Evolutionary conservation across 1,140 invertebrate genomes (phyloP).

Genomic region (Chlorops oryzae): DNA sequence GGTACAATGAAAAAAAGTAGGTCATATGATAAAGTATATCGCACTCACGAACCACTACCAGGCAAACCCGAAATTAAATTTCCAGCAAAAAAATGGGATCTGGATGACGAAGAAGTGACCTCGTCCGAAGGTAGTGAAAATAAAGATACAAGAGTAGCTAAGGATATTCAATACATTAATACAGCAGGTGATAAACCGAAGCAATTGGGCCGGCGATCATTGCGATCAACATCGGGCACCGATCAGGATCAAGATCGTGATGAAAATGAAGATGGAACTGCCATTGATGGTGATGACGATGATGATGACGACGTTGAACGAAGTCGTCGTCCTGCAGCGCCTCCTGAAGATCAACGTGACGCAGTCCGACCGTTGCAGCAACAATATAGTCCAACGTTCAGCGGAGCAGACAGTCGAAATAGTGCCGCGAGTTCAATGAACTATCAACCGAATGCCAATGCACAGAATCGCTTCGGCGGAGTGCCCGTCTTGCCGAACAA

Average conservation of each 20-base stretch:
- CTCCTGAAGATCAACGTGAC: conserved; percentile 39
- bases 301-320: conserved; percentile 27
- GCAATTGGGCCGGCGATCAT: conserved; percentile 52
- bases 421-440: conserved; percentile 35
- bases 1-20: conserved; percentile 56
- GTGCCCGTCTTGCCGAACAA: conserved; percentile 41
- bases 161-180: conserved; percentile 54
- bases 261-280: conserved; percentile 32
- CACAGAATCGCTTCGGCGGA: conserved; percentile 39
- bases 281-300: conserved; percentile 16
- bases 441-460: conserved; percentile 31
- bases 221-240: conserved; percentile 41
- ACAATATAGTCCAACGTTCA: conserved; percentile 46
- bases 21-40: conserved; percentile 71
- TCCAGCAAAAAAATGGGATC: conserved; percentile 71
- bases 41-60: conserved; percentile 73
- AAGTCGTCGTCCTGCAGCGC: conserved; percentile 38
- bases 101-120: conserved; percentile 59
- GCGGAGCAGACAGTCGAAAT: conserved; percentile 38
- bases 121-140: conserved; percentile 55
- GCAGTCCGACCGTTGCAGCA: conserved; percentile 29
- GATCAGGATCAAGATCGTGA: conserved; percentile 45
- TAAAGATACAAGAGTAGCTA: conserved; percentile 53
- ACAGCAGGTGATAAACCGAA: conserved; percentile 42
- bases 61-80: conserved; percentile 69